Evolutionary conservation across 2,113 vertebrate species (phyloP), one percentile per base, ranked within the genome.

Genomic region (Peromyscus maniculatus): DNA sequence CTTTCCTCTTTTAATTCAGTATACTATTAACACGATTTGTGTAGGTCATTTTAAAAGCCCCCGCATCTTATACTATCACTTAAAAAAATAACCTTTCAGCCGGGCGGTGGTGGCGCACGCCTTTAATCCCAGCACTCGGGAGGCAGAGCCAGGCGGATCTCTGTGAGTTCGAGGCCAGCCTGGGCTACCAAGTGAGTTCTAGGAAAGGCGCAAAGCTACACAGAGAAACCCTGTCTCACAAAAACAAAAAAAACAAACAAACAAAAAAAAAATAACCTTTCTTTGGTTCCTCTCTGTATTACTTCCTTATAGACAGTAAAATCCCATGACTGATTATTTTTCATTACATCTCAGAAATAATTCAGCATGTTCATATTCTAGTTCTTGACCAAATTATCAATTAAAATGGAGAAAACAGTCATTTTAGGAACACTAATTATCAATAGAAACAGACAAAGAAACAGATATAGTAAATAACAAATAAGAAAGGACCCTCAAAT

Each of bases 271-370:
- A 84, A 8, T 49, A 11, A 87, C 1, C 22, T 64, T 95, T 71
- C 59, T 7, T 95, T 93, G 55, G 2, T 59, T 95, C 15, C 33
- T 43, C 12, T 75, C 89, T 62, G 7, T 77, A 84, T 66, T 57
- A 79, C 21, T 94, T 39, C 28, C 36, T 93, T 33, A 92, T 79
- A 52, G 52, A 66, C 93, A 49, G 74, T n/a, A 82, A 88, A 96
- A 89, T 87, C 74, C 24, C 24, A 10, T 91, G 24, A 91, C 28
- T 67, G 17, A 13, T 94, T 7, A 5, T 64, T 84, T 87, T 66
- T 91, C 31, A 79, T 79, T 90, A 87, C 80, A 93, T 74, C 4
- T 91, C 57, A 95, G 26, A 2, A 94, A 39, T 84, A n/a, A 4
- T 79, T 95, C 94, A 69, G 62, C 31, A 87, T 67, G 31, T 82